Percentiles rank a stretch among this genome's conserved stretches.
Evolutionary conservation across 2,888 invertebrate species (phyloP).

Genomic region (Trimorus sp.): DNA sequence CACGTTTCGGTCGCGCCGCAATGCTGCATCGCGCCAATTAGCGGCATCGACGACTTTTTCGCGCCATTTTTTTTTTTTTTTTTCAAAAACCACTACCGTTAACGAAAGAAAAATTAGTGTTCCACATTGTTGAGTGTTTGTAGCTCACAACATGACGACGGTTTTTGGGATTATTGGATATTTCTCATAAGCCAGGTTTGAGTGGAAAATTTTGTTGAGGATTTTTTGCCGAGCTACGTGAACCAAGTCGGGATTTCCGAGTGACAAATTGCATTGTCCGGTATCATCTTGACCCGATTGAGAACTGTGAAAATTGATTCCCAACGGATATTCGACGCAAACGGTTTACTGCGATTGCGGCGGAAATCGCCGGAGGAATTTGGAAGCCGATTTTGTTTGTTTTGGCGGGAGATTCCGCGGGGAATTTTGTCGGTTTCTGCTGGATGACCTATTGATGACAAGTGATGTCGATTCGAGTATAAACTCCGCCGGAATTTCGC

Average conservation of each 20-base stretch:
- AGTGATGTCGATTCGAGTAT: slow-evolving; percentile 2
- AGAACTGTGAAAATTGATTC: neutral
- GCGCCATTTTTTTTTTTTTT: neutral
- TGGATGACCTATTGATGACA: slow-evolving; percentile 55
- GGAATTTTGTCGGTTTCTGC: too few relatives aligned
- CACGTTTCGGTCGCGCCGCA: slow-evolving; percentile 42
- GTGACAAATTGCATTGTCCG: slow-evolving; percentile 19
- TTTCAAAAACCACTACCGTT: neutral
- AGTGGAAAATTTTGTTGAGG: neutral
- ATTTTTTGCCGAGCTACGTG: slow-evolving; percentile 33
- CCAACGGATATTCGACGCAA: slow-evolving; percentile 28
- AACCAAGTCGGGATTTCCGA: slow-evolving; percentile 24
- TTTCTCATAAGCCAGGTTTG: slow-evolving; percentile 39
- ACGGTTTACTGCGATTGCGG: neutral
- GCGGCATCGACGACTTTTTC: neutral
- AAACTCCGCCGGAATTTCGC: slow-evolving; percentile 20
- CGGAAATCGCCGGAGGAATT: neutral
- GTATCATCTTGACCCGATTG: slow-evolving; percentile 32
- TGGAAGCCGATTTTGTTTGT: neutral
- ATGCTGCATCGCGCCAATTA: slow-evolving; percentile 49
- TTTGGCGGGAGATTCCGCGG: neutral
- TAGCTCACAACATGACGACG: too few relatives aligned
- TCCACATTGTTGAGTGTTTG: too few relatives aligned
- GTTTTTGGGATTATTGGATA: slow-evolving; percentile 34
- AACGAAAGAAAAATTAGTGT: too few relatives aligned